Base-by-base conservation (phyloP, 1,140 invertebrate species). In the Drosophila jambulina region DNA sequence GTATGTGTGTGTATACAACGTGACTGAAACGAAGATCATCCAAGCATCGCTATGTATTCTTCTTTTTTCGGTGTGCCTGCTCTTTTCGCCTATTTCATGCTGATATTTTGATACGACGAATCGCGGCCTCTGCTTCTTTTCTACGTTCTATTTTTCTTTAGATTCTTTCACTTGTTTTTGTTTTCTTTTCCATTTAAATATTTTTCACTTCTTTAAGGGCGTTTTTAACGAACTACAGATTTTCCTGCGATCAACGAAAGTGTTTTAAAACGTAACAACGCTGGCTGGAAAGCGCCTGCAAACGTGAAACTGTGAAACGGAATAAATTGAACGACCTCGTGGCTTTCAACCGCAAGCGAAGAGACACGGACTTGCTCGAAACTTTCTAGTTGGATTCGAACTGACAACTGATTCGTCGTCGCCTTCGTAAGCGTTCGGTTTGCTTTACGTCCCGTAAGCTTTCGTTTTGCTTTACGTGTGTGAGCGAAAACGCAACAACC, bases 381-480 rank as follows among this genome's bases (percentile, higher is more conserved):
- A 85, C 84, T 92, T 92, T 92, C 91, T 88, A 92, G 91, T 92
- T 92, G 91, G 91, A 92, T 91, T 87, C 87, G 87, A 92, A 91
- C 82, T 80, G 84, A 91, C 84, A 92, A 92, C 83, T 92, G 91
- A 92, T 91, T 91, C 81, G 88, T 63, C 68, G 64, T 78, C 56
- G 65, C 48, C 38, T 56, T 78, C 70, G 70, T 75, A 36, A 67
- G 57, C 42, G 25, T 38, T 71, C 75, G 59, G 43, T 62, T 67
- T 57, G 71, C 61, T 25, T 48, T 48, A 48, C 45, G 45, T 48
- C 23, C 21, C 45, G 45, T 48, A 25, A 48, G 45, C 45, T 25
- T 48, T 75, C 75, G 63, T 59, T 63, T 68, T 57, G 74, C 62
- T 51, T 51, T 51, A 51, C 49, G 49, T 68, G 57, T 67, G 75